Percentiles rank a stretch among this genome's conserved stretches.
Evolutionary conservation across 2,888 invertebrate genomes (phyloP).

Genomic region (Ormyrus labotus): DNA sequence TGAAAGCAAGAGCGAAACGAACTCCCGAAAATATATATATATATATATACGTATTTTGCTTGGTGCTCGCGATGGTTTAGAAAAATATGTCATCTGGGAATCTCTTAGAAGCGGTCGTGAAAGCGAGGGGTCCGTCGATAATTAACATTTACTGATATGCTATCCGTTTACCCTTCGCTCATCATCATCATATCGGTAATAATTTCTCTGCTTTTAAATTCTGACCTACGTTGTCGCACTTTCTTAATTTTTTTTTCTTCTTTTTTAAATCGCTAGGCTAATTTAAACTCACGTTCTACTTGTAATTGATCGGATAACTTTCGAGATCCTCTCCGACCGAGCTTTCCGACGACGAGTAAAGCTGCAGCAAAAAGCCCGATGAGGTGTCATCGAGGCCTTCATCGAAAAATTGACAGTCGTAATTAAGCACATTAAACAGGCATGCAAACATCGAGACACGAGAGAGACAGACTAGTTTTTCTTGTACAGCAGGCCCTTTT

Average conservation of each 20-base stretch:
- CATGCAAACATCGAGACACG: slow-evolving; percentile 67
- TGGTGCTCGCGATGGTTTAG: background rate
- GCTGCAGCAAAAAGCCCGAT: slow-evolving; percentile 48
- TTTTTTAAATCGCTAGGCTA: slow-evolving; percentile 26
- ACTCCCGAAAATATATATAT: too few relatives aligned
- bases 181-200: slow-evolving; percentile 16
- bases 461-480: slow-evolving; percentile 59
- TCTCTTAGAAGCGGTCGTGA: slow-evolving; percentile 27
- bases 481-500: slow-evolving; percentile 30
- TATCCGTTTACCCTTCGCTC: slow-evolving; percentile 42
- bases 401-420: slow-evolving; percentile 62
- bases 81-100: slow-evolving; percentile 38
- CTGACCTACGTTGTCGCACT: slow-evolving; percentile 32
- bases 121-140: slow-evolving; percentile 25
- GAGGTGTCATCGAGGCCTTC: slow-evolving; percentile 60
- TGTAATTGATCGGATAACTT: slow-evolving; percentile 65
- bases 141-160: slow-evolving; percentile 56
- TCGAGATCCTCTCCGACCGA: slow-evolving; percentile 65
- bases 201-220: slow-evolving; percentile 23
- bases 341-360: slow-evolving; percentile 57
- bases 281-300: slow-evolving; percentile 22
- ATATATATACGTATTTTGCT: background rate
- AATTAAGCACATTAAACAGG: slow-evolving; percentile 64
- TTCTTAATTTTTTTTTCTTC: background rate
- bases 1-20: too few relatives aligned